Percentiles rank a stretch among this genome's conserved stretches.
These are phyloP conservation scores for Ophonus ardosiacus DNA, from an alignment of 2,888 invertebrate genomes.

Conservation along the genomic window DNA sequence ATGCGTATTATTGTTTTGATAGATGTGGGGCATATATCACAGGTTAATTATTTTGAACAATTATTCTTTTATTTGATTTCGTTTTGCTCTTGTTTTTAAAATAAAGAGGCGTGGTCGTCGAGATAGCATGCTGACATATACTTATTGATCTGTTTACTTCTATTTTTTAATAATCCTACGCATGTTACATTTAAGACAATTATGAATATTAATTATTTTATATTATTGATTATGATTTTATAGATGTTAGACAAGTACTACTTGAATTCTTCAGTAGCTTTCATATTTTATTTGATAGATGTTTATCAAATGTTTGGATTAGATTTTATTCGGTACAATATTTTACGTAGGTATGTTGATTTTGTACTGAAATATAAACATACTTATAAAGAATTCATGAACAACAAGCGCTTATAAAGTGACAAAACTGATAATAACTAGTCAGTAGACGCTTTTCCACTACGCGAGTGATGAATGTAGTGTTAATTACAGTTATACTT, in stretches of 20 bases:
- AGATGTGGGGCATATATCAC: background rate
- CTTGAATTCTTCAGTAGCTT: constrained; percentile 4
- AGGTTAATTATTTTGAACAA: constrained; percentile 9
- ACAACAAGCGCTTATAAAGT: background rate
- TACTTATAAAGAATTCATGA: constrained; percentile 14
- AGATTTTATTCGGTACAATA: constrained; percentile 23
- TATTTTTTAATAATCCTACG: constrained; percentile 54
- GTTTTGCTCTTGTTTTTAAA: constrained; percentile 21
- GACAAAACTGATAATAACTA: constrained; percentile 1
- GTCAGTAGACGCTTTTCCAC: background rate
- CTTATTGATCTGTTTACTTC: constrained; percentile 63
- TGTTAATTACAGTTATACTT: constrained; percentile 1
- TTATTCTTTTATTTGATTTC: background rate
- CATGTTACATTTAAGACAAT: constrained; percentile 42
- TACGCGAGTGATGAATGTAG: background rate
- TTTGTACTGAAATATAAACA: constrained; percentile 20
- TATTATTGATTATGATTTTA: constrained; percentile 47
- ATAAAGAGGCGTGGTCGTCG: constrained; percentile 60
- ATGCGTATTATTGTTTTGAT: constrained; percentile 23
- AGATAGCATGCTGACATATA: constrained; percentile 46
- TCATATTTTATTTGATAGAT: constrained; percentile 40
- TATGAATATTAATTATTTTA: constrained; percentile 43
- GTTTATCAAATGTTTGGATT: constrained; percentile 36
- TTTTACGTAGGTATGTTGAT: constrained; percentile 29
- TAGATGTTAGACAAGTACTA: background rate